Base-by-base conservation (phyloP, 2,888 invertebrate species). In the Melipona beecheii region DNA sequence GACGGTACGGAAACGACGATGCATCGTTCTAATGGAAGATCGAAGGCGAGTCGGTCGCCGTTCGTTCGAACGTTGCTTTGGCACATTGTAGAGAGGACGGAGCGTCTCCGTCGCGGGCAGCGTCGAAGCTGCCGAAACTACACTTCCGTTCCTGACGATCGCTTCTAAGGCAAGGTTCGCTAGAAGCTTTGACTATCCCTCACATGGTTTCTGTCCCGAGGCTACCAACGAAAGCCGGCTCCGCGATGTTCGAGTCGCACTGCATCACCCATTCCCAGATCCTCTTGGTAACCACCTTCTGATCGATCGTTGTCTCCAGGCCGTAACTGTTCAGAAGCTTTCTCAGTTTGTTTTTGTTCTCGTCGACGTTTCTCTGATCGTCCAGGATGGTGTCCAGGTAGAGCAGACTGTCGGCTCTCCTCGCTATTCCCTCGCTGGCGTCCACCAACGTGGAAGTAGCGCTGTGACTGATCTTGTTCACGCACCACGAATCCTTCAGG, bases 211-310 rank as follows among this genome's bases (percentile, higher is more conserved):
- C 92, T 6, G 90, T 86, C 17, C 90, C 86, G 76, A 90, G 89
- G n/a, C 89, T 87, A 21, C 90, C 80, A 11, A 92, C 86, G 54
- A 93, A 84, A 21, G 90, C 88, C 4, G 91, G 88, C 58, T 93
- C 94, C 1, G 88, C 92, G 27, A 93, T 66, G 72, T 91, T 93
- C 6, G 94, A 93, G 27, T 96, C 96, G 88, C 96, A 96, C 60
- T 95, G 95, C 88, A 95, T 95, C n/a, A 96, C 95, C 97, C 97
- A 97, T 83, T 97, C 97, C 93, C 96, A 96, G 80, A 97, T 96
- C 75, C 97, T 94, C 81, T 96, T 95, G 62, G 96, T 95, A 83
- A 96, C 95, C 49, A 96, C 95, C 58, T 95, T 95, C 90, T 96
- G 96, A 91, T 96, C 96, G 21, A 96, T 95, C 4, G 96, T 96